Evolutionary conservation across 1,140 invertebrate species (phyloP).

Genomic region (Drosophila baimaii): DNA sequence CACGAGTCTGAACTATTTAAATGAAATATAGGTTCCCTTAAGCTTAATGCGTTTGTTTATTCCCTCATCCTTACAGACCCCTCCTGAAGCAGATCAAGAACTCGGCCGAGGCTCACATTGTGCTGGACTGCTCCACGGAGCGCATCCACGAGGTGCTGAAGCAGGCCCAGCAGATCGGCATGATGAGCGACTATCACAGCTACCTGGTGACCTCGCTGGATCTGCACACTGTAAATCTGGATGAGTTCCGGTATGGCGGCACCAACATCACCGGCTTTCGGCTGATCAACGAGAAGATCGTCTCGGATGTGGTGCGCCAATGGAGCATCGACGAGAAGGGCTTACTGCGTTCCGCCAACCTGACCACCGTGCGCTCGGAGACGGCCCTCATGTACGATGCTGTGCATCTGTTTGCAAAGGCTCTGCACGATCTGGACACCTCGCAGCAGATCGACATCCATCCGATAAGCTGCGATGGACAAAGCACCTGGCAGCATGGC

Average conservation of each 20-base stretch:
- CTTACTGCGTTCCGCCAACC: slow-evolving; percentile 72
- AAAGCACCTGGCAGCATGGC: slow-evolving; percentile 96
- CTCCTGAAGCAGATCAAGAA: slow-evolving; percentile 96
- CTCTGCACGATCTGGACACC: slow-evolving; percentile 94
- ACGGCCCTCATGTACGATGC: slow-evolving; percentile 98
- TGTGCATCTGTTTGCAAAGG: slow-evolving; percentile 96
- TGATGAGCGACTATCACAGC: slow-evolving; percentile 97
- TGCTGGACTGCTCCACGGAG: slow-evolving; percentile 95
- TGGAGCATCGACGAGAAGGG: slow-evolving; percentile 86
- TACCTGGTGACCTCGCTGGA: slow-evolving; percentile 96
- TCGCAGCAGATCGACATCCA: slow-evolving; percentile 95
- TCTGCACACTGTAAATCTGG: slow-evolving; percentile 94
- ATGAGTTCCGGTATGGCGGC: slow-evolving; percentile 96
- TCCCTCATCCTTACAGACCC: slow-evolving; percentile 86
- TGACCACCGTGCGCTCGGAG: slow-evolving; percentile 90
- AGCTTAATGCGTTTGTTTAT: background rate
- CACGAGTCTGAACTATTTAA: background rate
- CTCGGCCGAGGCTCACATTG: slow-evolving; percentile 94
- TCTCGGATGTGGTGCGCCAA: slow-evolving; percentile 91
- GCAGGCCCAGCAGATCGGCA: slow-evolving; percentile 97
- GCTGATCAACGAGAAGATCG: slow-evolving; percentile 85
- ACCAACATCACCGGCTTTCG: slow-evolving; percentile 96
- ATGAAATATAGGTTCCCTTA: background rate
- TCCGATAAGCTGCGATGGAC: slow-evolving; percentile 94
- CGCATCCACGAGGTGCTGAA: slow-evolving; percentile 93